Percentiles rank a stretch among this genome's conserved stretches.
These are phyloP conservation scores for Synergus gifuensis DNA, from an alignment of 2,888 invertebrate species.

Conservation along the genomic window DNA sequence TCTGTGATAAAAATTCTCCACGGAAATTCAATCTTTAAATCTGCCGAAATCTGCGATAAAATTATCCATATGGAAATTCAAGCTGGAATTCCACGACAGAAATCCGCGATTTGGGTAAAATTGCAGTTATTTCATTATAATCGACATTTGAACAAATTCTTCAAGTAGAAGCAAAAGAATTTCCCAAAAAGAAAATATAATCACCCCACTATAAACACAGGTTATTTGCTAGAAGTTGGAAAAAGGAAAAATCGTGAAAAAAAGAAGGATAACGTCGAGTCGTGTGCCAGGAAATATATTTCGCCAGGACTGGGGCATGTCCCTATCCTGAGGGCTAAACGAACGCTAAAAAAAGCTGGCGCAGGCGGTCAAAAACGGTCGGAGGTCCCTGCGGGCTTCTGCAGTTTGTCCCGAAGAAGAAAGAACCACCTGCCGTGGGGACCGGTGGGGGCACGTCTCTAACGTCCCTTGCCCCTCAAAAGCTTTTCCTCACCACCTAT, in stretches of 20 bases:
- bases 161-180: too few species aligned
- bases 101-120: too few species aligned
- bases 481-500: conserved; percentile 16
- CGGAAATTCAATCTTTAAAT: too few species aligned
- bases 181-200: too few species aligned
- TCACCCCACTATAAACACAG: background rate
- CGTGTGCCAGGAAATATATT: conserved; percentile 41
- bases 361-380: conserved; percentile 62
- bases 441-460: conserved; percentile 64
- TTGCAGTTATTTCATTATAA: background rate
- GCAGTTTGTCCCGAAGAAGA: conserved; percentile 67
- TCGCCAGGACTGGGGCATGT: conserved; percentile 16
- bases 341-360: conserved; percentile 27
- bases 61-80: too few species aligned
- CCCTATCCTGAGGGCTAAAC: conserved; percentile 30
- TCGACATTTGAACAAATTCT: background rate
- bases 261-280: background rate
- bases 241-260: background rate
- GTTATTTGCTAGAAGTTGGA: background rate
- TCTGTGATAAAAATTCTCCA: too few species aligned
- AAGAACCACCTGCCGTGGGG: conserved; percentile 75
- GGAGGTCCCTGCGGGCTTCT: conserved; percentile 68
- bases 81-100: too few species aligned
- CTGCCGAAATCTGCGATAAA: too few species aligned
- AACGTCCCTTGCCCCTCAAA: conserved; percentile 11